phyloP scores from a whole-genome alignment of 2,888 invertebrate species.

The Isoperla grammatica region DNA sequence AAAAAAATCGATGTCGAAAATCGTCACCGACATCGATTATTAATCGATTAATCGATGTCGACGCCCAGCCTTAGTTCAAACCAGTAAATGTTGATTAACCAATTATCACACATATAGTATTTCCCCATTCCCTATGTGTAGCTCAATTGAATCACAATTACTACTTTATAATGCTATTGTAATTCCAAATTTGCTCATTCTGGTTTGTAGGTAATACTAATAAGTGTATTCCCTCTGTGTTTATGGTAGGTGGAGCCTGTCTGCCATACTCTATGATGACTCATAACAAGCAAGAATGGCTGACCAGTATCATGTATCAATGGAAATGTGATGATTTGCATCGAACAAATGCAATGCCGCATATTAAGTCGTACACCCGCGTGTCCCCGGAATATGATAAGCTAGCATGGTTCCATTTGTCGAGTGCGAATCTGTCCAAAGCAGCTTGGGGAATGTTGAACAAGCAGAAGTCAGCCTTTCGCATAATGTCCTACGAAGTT shows the following conservation, averaged over 20 bases:
- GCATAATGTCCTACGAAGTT: constrained; percentile 81
- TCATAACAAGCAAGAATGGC: constrained; percentile 80
- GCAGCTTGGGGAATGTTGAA: constrained; percentile 86
- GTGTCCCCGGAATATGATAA: constrained; percentile 59
- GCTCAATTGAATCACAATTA: too few species aligned
- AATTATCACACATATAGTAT: too few species aligned
- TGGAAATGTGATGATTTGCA: constrained; percentile 71
- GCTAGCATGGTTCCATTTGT: constrained; percentile 78
- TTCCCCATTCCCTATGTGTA: too few species aligned
- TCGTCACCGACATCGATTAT: too few species aligned
- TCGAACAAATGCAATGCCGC: constrained; percentile 86
- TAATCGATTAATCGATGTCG: too few species aligned
- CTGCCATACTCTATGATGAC: constrained; percentile 75
- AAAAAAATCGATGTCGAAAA: too few species aligned
- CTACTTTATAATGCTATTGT: too few species aligned
- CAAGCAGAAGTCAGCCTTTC: constrained; percentile 51
- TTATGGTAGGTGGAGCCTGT: constrained; percentile 74
- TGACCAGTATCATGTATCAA: constrained; percentile 67
- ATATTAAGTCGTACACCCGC: constrained; percentile 87
- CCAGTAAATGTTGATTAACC: too few species aligned
- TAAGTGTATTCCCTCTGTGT: too few species aligned
- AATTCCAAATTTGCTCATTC: too few species aligned
- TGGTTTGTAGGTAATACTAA: too few species aligned
- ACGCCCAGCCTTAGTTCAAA: too few species aligned
- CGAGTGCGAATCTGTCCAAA: constrained; percentile 94